Evolutionary conservation across 92 coral and sea anemone genomes (phyloP), one percentile per base, ranked within the genome.

Genomic region (Porites cylindrica): DNA sequence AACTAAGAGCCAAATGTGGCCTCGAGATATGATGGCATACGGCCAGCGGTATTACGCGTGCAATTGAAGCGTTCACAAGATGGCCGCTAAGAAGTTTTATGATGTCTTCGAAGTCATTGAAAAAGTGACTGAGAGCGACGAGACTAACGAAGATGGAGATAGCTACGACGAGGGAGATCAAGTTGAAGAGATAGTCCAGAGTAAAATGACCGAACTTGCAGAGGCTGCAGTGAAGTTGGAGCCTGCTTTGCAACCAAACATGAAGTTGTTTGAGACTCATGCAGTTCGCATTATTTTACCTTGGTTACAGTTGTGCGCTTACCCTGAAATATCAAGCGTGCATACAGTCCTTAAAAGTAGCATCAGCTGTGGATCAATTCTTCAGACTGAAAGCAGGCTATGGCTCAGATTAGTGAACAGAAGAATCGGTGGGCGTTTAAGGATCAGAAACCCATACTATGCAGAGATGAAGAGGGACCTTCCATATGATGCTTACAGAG

Each of bases 391-490:
- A 32, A 70, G 75, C 75, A 70, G 75, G 75, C 75, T 26, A 53
- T 53, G 59, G 59, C 59, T 53, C 59, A 21, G 14, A 16, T 32
- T 23, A 43, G 71, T 81, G 14, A 7, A 66, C 8, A 87, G 61
- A 78, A 75, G 88, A 61, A 79, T 83, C 51, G 85, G 79, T 32
- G 80, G 82, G 19, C 89, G 80, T 65, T 88, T 80, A 26, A 83
- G 83, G 67, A 79, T 89, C 47, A 90, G 90, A 79, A 74, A 73
- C 87, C 91, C 91, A 81, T 82, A 77, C 68, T 76, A 73, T 64
- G 88, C 74, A 60, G 90, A 77, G 77, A 82, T 90, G 70, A 60
- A 47, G 51, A 21, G 91, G 64, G 86, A 78, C 66, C 86, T 92
- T 38, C 95, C 95, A 8, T 82, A 67, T 77, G 93, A 90, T 60